Evolutionary conservation across 1,140 invertebrate species (phyloP).

Genomic region (Hylaeus volcanicus): DNA sequence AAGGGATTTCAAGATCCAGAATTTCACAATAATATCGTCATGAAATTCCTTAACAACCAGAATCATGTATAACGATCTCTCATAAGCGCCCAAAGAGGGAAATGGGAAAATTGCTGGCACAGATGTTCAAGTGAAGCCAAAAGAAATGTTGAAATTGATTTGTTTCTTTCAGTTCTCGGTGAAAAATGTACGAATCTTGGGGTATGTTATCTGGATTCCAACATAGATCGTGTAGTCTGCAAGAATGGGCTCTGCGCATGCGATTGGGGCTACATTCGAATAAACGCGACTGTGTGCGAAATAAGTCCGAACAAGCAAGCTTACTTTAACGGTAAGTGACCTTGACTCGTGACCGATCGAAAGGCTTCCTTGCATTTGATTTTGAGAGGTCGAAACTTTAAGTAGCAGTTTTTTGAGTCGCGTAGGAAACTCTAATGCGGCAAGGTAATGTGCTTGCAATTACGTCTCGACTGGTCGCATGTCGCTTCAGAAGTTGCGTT

Average conservation of each 20-base stretch:
- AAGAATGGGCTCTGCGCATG: constrained; percentile 61
- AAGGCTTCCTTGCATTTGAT: constrained; percentile 25
- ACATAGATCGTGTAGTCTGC: constrained; percentile 41
- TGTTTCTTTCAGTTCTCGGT: constrained; percentile 50
- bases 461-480: constrained; percentile 42
- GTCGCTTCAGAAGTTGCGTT: constrained; percentile 21
- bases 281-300: constrained; percentile 35
- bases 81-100: too few species aligned
- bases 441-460: constrained; percentile 47
- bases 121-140: not conserved
- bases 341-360: constrained; percentile 37
- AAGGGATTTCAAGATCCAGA: too few species aligned
- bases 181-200: constrained; percentile 43
- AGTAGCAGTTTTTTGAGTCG: constrained; percentile 16
- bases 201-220: constrained; percentile 58
- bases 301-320: not conserved
- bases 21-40: too few species aligned
- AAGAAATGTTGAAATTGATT: not conserved
- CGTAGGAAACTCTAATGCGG: constrained; percentile 38
- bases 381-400: constrained; percentile 13
- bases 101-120: not conserved
- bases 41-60: too few species aligned
- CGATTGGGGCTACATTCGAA: constrained; percentile 35
- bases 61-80: too few species aligned
- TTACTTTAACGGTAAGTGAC: constrained; percentile 28